These are phyloP conservation scores for Pegoplata infirma DNA, from an alignment of 2,888 invertebrate genomes.

Conservation along the genomic window DNA sequence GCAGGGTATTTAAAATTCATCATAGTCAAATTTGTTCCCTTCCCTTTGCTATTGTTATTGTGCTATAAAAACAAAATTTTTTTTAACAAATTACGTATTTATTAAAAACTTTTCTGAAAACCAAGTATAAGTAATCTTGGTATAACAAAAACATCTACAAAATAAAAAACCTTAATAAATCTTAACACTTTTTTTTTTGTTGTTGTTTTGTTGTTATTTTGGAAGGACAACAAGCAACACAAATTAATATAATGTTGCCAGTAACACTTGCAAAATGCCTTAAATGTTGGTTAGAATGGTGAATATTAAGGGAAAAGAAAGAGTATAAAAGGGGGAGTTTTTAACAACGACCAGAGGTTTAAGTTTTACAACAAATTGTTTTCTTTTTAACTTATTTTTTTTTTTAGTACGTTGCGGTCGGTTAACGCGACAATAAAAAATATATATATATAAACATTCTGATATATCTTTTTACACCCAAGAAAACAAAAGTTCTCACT, in stretches of 20 bases:
- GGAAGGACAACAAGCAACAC: constrained; percentile 18
- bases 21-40: too few species aligned
- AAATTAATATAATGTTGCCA: constrained; percentile 55
- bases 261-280: constrained; percentile 53
- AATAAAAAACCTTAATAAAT: constrained; percentile 50
- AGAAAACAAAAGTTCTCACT: constrained; percentile 29
- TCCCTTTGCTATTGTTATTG: not conserved
- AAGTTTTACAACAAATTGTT: constrained; percentile 35
- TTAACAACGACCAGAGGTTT: constrained; percentile 36
- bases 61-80: constrained; percentile 4
- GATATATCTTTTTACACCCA: constrained; percentile 47
- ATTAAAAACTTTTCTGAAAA: constrained; percentile 40
- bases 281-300: constrained; percentile 24
- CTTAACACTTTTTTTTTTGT: constrained; percentile 45
- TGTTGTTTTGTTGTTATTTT: not conserved
- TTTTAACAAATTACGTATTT: constrained; percentile 51
- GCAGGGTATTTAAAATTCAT: too few species aligned
- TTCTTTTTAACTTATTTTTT: constrained; percentile 29
- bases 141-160: constrained; percentile 22
- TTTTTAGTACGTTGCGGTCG: constrained; percentile 73
- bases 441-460: too few species aligned
- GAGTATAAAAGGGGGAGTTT: not conserved
- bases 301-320: constrained; percentile 3
- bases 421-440: constrained; percentile 77
- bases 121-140: not conserved